phyloP scores from a whole-genome alignment of 1,140 invertebrate species.

The Heterodera carotae region DNA sequence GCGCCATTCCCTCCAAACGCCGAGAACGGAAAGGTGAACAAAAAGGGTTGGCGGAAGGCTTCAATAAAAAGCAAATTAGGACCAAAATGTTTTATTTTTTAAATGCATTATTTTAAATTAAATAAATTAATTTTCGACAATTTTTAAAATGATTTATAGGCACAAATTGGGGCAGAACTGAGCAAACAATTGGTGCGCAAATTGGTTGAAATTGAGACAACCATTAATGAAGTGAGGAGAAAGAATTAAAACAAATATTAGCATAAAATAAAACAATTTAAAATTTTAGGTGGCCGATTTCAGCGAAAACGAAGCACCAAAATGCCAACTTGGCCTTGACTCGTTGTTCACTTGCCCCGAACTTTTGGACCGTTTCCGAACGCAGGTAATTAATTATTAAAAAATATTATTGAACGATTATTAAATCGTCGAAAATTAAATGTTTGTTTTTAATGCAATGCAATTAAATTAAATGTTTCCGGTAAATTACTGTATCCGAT shows the following conservation, averaged over 20 bases:
- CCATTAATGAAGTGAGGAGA: conserved; percentile 25
- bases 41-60: background rate
- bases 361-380: conserved; percentile 43
- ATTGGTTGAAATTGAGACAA: conserved; percentile 33
- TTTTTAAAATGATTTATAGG: no score
- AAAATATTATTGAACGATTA: no score
- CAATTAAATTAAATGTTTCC: background rate
- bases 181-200: conserved; percentile 23
- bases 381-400: no score
- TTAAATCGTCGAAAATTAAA: no score
- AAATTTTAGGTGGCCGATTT: conserved; percentile 37
- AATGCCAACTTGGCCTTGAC: conserved; percentile 33
- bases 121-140: no score
- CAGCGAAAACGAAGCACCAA: conserved; percentile 45
- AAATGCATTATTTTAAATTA: no score
- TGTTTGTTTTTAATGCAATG: no score
- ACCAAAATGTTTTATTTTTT: background rate
- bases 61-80: background rate
- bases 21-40: background rate
- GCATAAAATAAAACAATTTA: background rate
- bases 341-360: conserved; percentile 41
- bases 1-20: background rate
- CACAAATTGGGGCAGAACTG: conserved; percentile 11
- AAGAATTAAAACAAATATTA: background rate
- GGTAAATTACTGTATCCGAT: conserved; percentile 52